Evolutionary conservation across 2,797 vertebrate genomes (phyloP), one percentile per base, ranked within the genome.

Genomic region (Pteronotus mesoamericanus): DNA sequence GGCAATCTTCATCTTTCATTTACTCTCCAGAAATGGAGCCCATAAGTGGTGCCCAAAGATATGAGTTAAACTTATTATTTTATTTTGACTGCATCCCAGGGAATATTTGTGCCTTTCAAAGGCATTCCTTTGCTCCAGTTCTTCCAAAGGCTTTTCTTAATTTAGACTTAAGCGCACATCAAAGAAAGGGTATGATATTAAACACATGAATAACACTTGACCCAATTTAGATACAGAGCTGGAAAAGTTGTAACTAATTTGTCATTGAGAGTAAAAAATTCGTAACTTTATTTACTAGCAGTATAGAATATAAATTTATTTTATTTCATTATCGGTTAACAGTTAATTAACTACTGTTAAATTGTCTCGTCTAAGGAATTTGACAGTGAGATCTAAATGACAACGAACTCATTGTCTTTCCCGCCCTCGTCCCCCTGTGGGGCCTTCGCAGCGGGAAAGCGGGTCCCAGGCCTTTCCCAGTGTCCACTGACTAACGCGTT

Each of bases 391-490:
- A 5, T 51, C 44, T 37, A 29, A 64, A 19, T 15, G 8, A 9
- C 46, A 61, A 42, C 26, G 32, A 22, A 24, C 26, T 16, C 9
- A 0, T 26, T 29, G 18, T 44, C 57, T 16, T 53, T 37, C 42
- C 59, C 9, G 3, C 34, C 32, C 21, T 57, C 0, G 10, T 2
- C 9, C 48, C 4, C 2, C 3, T n/a, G 11, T n/a, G n/a, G 15
- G 19, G 24, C 87, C 22, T 32, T 42, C 77, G 39, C 18, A 34
- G 32, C 2, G 3, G 48, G 53, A 77, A 68, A 75, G 22, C 1
- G 42, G 9, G 7, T 42, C 71, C 4, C 42, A 24, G 12, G 9
- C 6, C 0, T 32, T 34, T 75, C 44, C 6, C 19, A 16, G 24
- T 46, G 32, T 18, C 44, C 39, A 1, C 2, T 46, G 75, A 2